Evolutionary conservation across 2,113 vertebrate genomes (phyloP).

Genomic region (Apteryx mantelli): DNA sequence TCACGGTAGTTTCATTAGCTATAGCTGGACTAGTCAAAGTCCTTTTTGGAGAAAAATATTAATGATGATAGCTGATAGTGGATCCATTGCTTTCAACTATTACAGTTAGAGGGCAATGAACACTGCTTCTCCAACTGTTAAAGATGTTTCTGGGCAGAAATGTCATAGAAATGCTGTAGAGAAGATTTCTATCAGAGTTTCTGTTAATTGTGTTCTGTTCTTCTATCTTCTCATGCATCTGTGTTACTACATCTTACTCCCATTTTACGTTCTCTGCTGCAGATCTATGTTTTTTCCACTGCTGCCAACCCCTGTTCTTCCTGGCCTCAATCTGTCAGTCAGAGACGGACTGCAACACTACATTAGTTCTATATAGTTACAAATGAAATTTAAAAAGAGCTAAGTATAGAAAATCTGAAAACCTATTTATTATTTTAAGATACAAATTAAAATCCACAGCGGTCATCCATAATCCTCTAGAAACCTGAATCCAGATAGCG

Average conservation of each 20-base stretch:
- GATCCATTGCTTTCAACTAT: neutral
- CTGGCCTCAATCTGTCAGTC: slow-evolving; percentile 17
- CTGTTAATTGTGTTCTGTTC: neutral
- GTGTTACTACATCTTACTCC: neutral
- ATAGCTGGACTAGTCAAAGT: neutral
- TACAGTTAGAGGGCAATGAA: neutral
- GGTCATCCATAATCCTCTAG: neutral
- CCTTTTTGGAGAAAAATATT: neutral
- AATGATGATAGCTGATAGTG: neutral
- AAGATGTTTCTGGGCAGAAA: neutral
- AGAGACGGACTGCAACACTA: neutral
- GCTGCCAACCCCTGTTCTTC: neutral
- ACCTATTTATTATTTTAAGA: neutral
- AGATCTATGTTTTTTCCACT: neutral
- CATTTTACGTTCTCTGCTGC: neutral
- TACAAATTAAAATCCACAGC: neutral
- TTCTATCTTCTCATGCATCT: neutral
- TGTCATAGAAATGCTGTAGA: neutral
- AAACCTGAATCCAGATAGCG: neutral
- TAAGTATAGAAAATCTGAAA: neutral
- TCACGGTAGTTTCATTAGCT: neutral
- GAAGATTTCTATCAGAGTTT: neutral
- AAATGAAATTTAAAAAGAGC: neutral
- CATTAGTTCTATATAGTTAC: neutral
- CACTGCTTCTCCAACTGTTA: neutral